Conservation (phyloP, 2,888 invertebrate genomes). For the Anagyrus pseudococci region DNA sequence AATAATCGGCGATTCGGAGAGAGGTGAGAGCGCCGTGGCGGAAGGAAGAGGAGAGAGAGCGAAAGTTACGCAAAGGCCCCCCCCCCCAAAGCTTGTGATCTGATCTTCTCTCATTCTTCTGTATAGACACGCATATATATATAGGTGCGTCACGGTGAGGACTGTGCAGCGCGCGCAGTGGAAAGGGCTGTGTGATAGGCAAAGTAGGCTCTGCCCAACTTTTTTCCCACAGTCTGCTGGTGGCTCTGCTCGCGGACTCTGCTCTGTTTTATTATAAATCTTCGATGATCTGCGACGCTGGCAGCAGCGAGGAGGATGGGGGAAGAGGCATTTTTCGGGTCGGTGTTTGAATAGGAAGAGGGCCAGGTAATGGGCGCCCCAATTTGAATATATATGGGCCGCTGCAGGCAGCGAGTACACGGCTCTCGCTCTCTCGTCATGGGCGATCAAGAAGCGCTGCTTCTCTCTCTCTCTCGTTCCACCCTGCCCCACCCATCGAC, state of each 20-base stretch:
- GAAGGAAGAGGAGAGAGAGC: neutral
- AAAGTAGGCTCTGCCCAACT: conserved; percentile 44
- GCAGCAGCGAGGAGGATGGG: neutral
- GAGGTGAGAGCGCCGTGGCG: neutral
- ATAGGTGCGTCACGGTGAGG: too few relatives aligned
- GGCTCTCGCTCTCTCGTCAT: conserved; percentile 37
- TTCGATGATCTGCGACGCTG: conserved; percentile 53
- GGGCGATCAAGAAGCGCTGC: conserved; percentile 37
- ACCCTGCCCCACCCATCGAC: too few relatives aligned
- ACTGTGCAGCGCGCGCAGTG: too few relatives aligned
- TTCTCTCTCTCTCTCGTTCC: conserved; percentile 6
- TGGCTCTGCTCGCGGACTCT: conserved; percentile 36
- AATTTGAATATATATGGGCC: conserved; percentile 62
- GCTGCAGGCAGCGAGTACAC: too few relatives aligned
- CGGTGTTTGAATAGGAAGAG: conserved; percentile 61
- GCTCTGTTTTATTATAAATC: conserved; percentile 59
- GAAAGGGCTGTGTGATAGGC: conserved; percentile 47
- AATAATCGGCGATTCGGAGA: conserved; percentile 14
- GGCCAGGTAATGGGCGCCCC: conserved; percentile 55
- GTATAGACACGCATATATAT: too few relatives aligned
- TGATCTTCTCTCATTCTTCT: too few relatives aligned
- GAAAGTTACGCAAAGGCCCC: too few relatives aligned
- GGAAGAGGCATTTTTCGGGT: neutral
- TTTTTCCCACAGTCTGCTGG: conserved; percentile 56
- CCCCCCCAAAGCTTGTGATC: too few relatives aligned